Conservation (phyloP, 2,888 invertebrate species). For the Tanypteryx hageni region DNA sequence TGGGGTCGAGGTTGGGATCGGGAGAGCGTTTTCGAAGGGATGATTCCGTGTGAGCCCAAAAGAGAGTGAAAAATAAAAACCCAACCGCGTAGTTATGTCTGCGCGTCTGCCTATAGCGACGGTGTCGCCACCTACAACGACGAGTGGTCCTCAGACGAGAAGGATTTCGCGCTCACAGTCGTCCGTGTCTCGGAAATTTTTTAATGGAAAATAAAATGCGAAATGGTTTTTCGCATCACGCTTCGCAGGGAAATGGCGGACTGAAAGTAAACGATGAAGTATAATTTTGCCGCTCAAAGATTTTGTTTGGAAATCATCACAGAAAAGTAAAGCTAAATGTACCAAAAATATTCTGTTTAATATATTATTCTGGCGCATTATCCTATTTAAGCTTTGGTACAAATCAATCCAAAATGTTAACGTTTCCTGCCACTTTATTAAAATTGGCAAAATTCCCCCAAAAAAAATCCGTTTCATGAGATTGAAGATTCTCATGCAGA, state of each 20-base stretch:
- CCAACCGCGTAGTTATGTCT: not conserved
- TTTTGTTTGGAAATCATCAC: not conserved
- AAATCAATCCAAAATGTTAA: no score
- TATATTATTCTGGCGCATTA: no score
- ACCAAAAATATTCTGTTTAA: no score
- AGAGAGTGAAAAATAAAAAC: not conserved
- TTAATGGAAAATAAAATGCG: not conserved
- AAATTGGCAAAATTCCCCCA: no score
- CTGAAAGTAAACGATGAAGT: not conserved
- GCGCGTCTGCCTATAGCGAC: slow-evolving; percentile 49
- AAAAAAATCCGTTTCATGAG: no score
- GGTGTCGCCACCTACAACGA: slow-evolving; percentile 33
- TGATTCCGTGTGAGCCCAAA: no score
- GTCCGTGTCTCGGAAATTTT: not conserved
- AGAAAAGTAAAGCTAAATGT: not conserved
- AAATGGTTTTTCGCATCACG: not conserved
- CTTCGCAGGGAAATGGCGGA: not conserved
- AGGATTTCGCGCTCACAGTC: not conserved
- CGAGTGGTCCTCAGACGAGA: slow-evolving; percentile 27
- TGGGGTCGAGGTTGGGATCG: not conserved
- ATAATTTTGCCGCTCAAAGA: not conserved
- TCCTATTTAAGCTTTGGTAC: no score
- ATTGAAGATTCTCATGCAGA: no score
- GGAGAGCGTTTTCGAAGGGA: not conserved
- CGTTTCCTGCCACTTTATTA: no score